Percentiles rank a stretch among this genome's conserved stretches.
Evolutionary conservation across 2,888 invertebrate genomes (phyloP).

Genomic region (Vannuccia rotundouncinata): DNA sequence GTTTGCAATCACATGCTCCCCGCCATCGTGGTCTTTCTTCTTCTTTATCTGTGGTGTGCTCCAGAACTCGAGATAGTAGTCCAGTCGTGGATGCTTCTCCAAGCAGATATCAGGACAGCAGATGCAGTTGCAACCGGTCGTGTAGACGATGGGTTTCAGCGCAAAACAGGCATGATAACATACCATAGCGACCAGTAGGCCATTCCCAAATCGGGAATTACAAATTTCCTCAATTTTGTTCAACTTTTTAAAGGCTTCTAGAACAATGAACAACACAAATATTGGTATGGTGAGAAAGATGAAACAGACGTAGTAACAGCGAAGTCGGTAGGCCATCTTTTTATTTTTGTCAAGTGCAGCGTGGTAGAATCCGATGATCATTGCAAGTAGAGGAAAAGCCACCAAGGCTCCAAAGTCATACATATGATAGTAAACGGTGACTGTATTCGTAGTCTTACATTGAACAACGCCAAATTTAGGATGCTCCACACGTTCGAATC

Average conservation of each 20-base stretch:
- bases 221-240: too few species aligned
- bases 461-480: too few species aligned
- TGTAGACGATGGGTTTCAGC: not conserved
- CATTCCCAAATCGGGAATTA: not conserved
- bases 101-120: not conserved
- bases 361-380: not conserved
- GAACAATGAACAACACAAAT: slow-evolving; percentile 8
- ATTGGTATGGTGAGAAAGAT: slow-evolving; percentile 4
- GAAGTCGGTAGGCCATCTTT: slow-evolving; percentile 15
- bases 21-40: too few species aligned
- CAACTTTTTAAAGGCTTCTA: not conserved
- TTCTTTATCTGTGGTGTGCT: slow-evolving; percentile 7
- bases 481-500: not conserved
- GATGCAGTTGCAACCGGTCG: slow-evolving; percentile 19
- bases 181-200: not conserved
- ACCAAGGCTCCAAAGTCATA: not conserved
- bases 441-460: too few species aligned
- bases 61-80: slow-evolving; percentile 1
- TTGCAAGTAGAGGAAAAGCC: not conserved
- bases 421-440: not conserved
- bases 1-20: too few species aligned
- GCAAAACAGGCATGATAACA: slow-evolving; percentile 1
- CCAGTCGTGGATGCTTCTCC: not conserved
- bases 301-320: not conserved
- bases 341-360: slow-evolving; percentile 22